phyloP scores from a whole-genome alignment of 1,140 invertebrate species.

The Berghia stephanieae region DNA sequence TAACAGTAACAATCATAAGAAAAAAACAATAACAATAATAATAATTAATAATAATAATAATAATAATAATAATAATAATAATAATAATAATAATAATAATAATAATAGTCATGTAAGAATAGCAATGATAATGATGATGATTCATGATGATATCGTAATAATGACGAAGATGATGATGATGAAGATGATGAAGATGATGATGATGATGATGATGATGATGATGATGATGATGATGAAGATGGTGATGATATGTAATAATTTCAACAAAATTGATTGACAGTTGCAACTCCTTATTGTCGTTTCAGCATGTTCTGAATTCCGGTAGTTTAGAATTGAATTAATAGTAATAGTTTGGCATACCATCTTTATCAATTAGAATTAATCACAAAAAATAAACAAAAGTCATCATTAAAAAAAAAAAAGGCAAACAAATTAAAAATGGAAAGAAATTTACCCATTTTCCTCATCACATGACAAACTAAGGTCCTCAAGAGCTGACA shows the following conservation, averaged over 20 bases:
- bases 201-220: slow-evolving; percentile 4
- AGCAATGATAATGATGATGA: neutral
- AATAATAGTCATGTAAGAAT: neutral
- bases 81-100: neutral
- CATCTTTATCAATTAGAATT: too few species aligned
- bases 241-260: neutral
- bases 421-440: too few species aligned
- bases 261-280: too few species aligned
- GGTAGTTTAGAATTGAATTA: too few species aligned
- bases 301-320: too few species aligned
- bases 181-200: neutral
- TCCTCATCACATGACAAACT: slow-evolving; percentile 27
- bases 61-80: neutral
- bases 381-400: neutral
- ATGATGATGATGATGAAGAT: neutral
- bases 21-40: too few species aligned
- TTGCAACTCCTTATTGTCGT: too few species aligned
- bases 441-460: slow-evolving; percentile 33
- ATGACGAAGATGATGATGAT: neutral
- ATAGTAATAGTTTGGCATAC: too few species aligned
- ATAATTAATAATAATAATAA: too few species aligned
- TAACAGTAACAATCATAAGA: too few species aligned
- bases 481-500: slow-evolving; percentile 38
- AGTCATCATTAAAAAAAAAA: too few species aligned
- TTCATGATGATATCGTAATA: neutral